phyloP scores from a whole-genome alignment of 1,140 invertebrate species.

The Cyrtorhinus lividipennis region DNA sequence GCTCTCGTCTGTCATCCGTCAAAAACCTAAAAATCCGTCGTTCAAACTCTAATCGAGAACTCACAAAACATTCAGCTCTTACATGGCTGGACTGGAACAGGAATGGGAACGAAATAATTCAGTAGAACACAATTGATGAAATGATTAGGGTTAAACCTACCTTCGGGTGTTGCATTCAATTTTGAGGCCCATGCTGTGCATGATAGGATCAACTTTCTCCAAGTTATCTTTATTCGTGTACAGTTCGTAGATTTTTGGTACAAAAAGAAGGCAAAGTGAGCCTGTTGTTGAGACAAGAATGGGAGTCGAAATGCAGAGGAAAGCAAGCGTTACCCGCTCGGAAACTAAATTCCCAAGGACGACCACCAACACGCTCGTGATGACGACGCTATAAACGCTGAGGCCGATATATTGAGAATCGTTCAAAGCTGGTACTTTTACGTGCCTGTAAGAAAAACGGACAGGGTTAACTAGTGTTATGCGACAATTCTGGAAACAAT shows the following conservation, averaged over 20 bases:
- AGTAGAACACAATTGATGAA: no score
- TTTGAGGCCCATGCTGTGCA: slow-evolving; percentile 72
- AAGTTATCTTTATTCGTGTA: slow-evolving; percentile 36
- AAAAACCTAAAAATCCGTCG: slow-evolving; percentile 36
- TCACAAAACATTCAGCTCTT: background rate
- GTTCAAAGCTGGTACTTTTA: slow-evolving; percentile 92
- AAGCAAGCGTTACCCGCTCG: slow-evolving; percentile 67
- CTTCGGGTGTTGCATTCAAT: slow-evolving; percentile 73
- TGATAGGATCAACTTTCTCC: slow-evolving; percentile 53
- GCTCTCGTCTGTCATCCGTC: slow-evolving; percentile 45
- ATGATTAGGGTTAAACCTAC: no score
- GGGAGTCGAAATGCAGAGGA: slow-evolving; percentile 63
- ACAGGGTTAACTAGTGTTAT: no score
- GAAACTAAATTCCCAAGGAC: slow-evolving; percentile 71
- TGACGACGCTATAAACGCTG: slow-evolving; percentile 82
- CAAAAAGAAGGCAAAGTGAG: slow-evolving; percentile 69
- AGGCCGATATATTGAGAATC: slow-evolving; percentile 94
- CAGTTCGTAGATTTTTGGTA: slow-evolving; percentile 65
- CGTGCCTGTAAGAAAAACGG: slow-evolving; percentile 47
- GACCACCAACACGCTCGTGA: slow-evolving; percentile 71
- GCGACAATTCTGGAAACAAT: no score
- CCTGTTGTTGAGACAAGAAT: slow-evolving; percentile 74
- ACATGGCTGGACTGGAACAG: background rate
- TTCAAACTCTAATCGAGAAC: background rate
- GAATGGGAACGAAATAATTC: background rate